Conservation (phyloP, 2,888 invertebrate genomes). For the Pandemis corylana region DNA sequence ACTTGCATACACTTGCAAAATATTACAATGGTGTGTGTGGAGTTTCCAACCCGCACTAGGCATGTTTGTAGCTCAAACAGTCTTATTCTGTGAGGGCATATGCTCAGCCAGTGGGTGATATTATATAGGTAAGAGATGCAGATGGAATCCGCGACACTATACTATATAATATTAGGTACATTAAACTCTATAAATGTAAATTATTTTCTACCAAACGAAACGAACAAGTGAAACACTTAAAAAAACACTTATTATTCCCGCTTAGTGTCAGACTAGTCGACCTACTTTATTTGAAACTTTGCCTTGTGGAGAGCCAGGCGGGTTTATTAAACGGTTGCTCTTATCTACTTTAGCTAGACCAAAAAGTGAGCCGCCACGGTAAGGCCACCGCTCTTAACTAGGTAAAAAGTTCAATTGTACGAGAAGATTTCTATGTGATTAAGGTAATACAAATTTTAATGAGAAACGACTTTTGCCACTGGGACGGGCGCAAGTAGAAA, state of each 20-base stretch:
- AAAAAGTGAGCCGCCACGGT: slow-evolving; percentile 47
- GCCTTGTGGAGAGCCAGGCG: slow-evolving; percentile 51
- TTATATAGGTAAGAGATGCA: too few relatives aligned
- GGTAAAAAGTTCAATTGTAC: background rate
- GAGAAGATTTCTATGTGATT: background rate
- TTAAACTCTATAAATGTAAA: background rate
- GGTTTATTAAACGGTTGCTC: slow-evolving; percentile 58
- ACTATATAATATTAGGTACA: too few relatives aligned
- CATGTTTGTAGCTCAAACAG: too few relatives aligned
- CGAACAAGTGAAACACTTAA: background rate
- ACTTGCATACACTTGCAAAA: too few relatives aligned
- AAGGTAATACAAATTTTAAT: too few relatives aligned
- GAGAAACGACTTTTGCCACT: too few relatives aligned
- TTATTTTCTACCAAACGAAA: background rate
- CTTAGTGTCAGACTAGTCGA: slow-evolving; percentile 50
- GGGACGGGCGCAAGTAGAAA: too few relatives aligned
- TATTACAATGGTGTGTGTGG: too few relatives aligned
- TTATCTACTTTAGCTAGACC: slow-evolving; percentile 52
- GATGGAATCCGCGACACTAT: too few relatives aligned
- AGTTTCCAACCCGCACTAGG: too few relatives aligned
- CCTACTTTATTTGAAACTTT: slow-evolving; percentile 65
- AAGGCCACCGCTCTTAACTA: background rate
- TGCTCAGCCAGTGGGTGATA: too few relatives aligned
- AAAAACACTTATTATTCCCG: slow-evolving; percentile 54
- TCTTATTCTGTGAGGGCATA: too few relatives aligned